These are phyloP conservation scores for Nephrotoma appendiculata DNA, from an alignment of 2,888 invertebrate species.

Conservation along the genomic window DNA sequence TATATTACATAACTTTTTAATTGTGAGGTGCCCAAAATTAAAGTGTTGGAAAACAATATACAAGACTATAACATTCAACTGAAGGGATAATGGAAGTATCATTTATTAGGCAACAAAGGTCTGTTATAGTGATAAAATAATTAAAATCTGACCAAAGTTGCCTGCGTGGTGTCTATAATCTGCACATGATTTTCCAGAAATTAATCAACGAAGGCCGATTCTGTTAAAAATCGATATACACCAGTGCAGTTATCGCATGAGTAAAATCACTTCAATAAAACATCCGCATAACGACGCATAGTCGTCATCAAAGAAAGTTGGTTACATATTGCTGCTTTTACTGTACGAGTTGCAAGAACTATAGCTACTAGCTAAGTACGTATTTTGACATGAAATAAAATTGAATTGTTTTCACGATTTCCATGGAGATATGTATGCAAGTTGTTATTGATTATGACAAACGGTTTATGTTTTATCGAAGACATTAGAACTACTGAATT, in stretches of 20 bases:
- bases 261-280: neutral
- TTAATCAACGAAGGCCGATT: too few species aligned
- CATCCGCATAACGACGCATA: neutral
- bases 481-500: neutral
- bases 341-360: neutral
- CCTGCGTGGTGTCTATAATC: too few species aligned
- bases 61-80: too few species aligned
- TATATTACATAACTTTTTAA: too few species aligned
- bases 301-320: neutral
- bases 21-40: too few species aligned
- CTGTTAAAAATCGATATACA: neutral
- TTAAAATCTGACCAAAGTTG: too few species aligned
- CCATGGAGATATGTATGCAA: neutral
- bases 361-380: neutral
- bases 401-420: neutral
- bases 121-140: too few species aligned
- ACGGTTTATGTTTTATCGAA: neutral
- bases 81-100: too few species aligned
- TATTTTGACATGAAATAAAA: neutral
- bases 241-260: neutral
- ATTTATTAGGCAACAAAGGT: too few species aligned
- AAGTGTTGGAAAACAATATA: too few species aligned
- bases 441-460: neutral
- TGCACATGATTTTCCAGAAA: too few species aligned
- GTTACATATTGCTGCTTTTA: neutral